Base-by-base conservation (phyloP, 2,888 invertebrate species). In the Eudemis profundana region DNA sequence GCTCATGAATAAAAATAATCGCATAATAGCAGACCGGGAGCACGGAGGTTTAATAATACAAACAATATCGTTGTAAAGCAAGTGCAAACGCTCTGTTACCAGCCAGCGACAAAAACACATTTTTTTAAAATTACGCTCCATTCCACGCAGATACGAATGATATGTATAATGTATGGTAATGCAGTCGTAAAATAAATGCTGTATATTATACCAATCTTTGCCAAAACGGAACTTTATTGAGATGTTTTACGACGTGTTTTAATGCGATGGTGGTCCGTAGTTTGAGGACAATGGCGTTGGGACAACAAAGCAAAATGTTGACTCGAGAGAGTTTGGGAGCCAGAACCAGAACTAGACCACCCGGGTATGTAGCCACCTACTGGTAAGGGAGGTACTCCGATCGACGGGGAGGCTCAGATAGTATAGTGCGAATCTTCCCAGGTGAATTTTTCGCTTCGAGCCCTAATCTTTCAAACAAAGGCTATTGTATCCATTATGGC, bases 261-360 rank as follows among this genome's bases (percentile, higher is more conserved):
- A 76, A 79, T 73, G 71, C 69, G 71, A 71, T 70, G 68, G 72
- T 62, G 84, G 83, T 81, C 82, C 75, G 67, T 74, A 73, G 75
- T 77, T 74, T 72, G 71, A 69, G 74, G 76, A 85, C 84, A 86
- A 86, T 82, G 73, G 78, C 79, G 77, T 72, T 73, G 78, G 74
- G 77, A 74, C 83, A 83, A 88, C 87, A 89, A 88, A 84, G 79
- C 83, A 84, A 80, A 72, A 78, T 85, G 86, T 86, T 86, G 83
- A 85, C 84, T 83, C 79, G 80, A 69, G 72, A 67, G 68, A 53
- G 56, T 54, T 50, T 40, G 23, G 27, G 40, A 27, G 36, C 36
- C 40, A 14, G 15, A 27, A 29, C 42, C n/a, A 27, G 42, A 42
- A 56, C 56, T 46, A 19, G 89, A 86, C 89, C 89, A 89, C 89